Conservation (phyloP, 1,140 invertebrate genomes). For the Drosophila tani region DNA sequence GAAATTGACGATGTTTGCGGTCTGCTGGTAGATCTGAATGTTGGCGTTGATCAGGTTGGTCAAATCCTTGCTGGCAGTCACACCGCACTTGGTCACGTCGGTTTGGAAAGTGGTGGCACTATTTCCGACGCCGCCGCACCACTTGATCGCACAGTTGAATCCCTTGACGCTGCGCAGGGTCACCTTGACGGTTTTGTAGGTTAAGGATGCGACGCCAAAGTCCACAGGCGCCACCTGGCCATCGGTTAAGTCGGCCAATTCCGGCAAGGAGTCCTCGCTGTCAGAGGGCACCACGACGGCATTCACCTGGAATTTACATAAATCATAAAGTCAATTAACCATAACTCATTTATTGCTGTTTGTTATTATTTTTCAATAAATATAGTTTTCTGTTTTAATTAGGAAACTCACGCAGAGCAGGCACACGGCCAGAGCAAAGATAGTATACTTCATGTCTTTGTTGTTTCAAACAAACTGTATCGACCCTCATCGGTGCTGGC, state of each 20-base stretch:
- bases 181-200: constrained; percentile 22
- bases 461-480: no score
- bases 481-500: no score
- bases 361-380: no score
- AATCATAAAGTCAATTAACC: no score
- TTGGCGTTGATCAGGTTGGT: constrained; percentile 62
- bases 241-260: constrained; percentile 12
- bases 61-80: constrained; percentile 48
- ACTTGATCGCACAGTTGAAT: constrained; percentile 60
- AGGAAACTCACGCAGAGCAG: no score
- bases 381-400: no score
- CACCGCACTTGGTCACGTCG: constrained; percentile 44
- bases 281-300: background rate
- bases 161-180: constrained; percentile 55
- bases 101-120: constrained; percentile 42
- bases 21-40: constrained; percentile 37
- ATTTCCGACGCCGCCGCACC: constrained; percentile 54
- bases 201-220: background rate
- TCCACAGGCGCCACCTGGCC: constrained; percentile 16
- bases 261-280: constrained; percentile 9
- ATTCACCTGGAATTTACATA: no score
- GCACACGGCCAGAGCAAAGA: no score
- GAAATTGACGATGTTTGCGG: constrained; percentile 47
- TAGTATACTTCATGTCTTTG: no score
- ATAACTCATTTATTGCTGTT: no score